Evolutionary conservation across 2,113 vertebrate genomes (phyloP).

Genomic region (Aptenodytes forsteri): DNA sequence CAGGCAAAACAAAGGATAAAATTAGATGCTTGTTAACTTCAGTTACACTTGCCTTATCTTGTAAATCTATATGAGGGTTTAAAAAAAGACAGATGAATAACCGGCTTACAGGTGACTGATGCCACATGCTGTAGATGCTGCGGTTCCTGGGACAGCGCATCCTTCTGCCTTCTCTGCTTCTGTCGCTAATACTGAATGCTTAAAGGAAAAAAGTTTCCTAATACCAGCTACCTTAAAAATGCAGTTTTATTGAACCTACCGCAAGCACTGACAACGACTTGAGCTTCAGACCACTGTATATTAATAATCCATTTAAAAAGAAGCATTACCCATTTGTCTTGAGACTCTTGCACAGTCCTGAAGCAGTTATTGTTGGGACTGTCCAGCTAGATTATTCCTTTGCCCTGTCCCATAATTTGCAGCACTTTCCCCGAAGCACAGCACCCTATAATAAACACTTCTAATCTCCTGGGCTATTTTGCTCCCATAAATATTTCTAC

Average conservation of each 20-base stretch:
- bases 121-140: neutral
- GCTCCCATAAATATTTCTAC: neutral
- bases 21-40: neutral
- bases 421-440: neutral
- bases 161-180: neutral
- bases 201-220: neutral
- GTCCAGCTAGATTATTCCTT: neutral
- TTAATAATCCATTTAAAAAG: neutral
- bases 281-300: neutral
- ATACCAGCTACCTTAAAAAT: neutral
- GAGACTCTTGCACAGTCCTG: accelerated
- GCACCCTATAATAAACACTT: neutral
- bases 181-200: neutral
- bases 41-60: neutral
- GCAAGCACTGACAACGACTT: neutral
- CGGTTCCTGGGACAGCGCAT: neutral
- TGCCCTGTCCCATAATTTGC: neutral
- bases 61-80: neutral
- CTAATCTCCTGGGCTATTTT: accelerated
- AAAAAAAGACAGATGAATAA: neutral
- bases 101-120: neutral
- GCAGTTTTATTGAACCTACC: accelerated
- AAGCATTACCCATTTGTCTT: accelerated
- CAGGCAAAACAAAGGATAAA: neutral
- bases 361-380: neutral